Evolutionary conservation across 1,140 invertebrate species (phyloP).

Genomic region (Drosophila azteca): DNA sequence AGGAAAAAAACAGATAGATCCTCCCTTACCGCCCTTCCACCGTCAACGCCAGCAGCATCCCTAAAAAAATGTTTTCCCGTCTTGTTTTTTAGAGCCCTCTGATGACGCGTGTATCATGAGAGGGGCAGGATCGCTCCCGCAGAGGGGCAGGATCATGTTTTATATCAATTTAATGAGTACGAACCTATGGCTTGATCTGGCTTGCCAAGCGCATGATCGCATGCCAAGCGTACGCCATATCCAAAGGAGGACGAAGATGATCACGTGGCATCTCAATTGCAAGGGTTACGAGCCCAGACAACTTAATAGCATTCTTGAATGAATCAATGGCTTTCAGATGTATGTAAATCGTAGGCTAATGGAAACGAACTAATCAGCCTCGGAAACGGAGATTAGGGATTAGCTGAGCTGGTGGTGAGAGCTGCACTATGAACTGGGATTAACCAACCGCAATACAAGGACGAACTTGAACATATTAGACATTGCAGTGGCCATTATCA

Average conservation of each 20-base stretch:
- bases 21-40: constrained; percentile 1
- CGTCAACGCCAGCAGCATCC: constrained; percentile 50
- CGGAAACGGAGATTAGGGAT: constrained; percentile 29
- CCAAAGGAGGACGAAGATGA: background rate
- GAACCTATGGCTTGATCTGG: constrained; percentile 4
- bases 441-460: constrained; percentile 54
- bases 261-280: background rate
- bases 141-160: constrained; percentile 38
- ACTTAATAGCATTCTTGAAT: constrained; percentile 26
- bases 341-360: constrained; percentile 35
- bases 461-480: constrained; percentile 31
- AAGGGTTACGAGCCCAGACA: constrained; percentile 37
- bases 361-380: constrained; percentile 40
- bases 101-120: constrained; percentile 7
- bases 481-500: background rate
- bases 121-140: constrained; percentile 11
- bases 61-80: constrained; percentile 30
- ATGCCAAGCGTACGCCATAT: constrained; percentile 40
- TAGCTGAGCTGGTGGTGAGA: constrained; percentile 38
- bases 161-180: constrained; percentile 67
- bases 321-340: constrained; percentile 15
- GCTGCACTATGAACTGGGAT: constrained; percentile 66
- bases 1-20: background rate
- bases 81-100: constrained; percentile 37
- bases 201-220: constrained; percentile 1